These are phyloP conservation scores for Chorisops tibialis DNA, from an alignment of 2,888 invertebrate genomes.

Conservation along the genomic window DNA sequence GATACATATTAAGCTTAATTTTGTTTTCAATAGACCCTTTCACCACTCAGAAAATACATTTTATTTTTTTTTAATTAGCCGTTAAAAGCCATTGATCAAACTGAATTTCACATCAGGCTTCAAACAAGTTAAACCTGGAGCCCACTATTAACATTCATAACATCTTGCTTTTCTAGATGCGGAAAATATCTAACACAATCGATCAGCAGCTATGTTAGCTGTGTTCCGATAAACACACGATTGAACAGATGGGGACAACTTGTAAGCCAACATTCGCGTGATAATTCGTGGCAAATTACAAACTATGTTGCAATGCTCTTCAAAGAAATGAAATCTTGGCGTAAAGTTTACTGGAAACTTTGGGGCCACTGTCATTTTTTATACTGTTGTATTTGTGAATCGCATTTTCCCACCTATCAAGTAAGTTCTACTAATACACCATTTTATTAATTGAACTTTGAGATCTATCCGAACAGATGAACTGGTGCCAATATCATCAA, in stretches of 20 bases:
- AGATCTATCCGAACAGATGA: conserved; percentile 55
- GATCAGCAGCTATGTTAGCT: conserved; percentile 68
- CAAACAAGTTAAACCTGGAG: too few species aligned
- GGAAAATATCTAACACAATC: conserved; percentile 68
- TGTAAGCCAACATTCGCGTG: conserved; percentile 68
- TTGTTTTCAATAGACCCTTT: too few species aligned
- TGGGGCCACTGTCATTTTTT: conserved; percentile 91
- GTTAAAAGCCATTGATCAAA: too few species aligned
- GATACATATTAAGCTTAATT: too few species aligned
- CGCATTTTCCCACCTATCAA: conserved; percentile 70
- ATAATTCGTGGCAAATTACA: conserved; percentile 75
- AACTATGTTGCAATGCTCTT: conserved; percentile 74
- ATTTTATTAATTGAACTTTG: not conserved
- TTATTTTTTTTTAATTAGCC: too few species aligned
- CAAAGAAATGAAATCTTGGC: conserved; percentile 79
- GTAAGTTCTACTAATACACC: too few species aligned
- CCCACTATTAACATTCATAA: too few species aligned
- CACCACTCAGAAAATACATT: too few species aligned
- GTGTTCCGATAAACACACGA: conserved; percentile 67
- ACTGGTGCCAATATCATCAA: conserved; percentile 80
- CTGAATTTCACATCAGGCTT: too few species aligned
- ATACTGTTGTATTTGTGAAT: conserved; percentile 74
- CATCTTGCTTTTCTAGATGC: conserved; percentile 59
- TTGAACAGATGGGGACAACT: conserved; percentile 72
- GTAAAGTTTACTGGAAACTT: conserved; percentile 88